Conservation (phyloP, 2,888 invertebrate species). For the Hipparchia sbordonii region DNA sequence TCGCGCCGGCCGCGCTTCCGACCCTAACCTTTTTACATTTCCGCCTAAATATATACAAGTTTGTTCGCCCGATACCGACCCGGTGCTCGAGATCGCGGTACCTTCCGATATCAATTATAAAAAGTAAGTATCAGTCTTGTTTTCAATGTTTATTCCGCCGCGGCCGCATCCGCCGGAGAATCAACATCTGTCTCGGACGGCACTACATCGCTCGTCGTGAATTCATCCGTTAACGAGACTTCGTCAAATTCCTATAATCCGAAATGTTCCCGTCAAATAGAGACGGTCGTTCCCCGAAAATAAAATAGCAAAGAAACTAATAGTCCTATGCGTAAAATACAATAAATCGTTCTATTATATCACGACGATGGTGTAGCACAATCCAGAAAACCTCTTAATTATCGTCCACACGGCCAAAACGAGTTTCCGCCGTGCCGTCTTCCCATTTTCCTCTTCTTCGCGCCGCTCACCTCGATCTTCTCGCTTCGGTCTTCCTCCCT, state of each 20-base stretch:
- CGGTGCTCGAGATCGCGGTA: constrained; percentile 46
- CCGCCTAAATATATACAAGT: constrained; percentile 58
- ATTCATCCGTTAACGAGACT: constrained; percentile 11
- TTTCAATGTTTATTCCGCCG: constrained; percentile 61
- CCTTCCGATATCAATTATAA: constrained; percentile 68
- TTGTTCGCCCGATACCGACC: constrained; percentile 53
- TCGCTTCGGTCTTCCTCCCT: constrained; percentile 47
- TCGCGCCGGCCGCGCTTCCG: constrained; percentile 24
- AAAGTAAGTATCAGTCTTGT: constrained; percentile 80
- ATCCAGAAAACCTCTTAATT: constrained; percentile 40
- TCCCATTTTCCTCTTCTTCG: constrained; percentile 74
- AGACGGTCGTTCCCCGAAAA: constrained; percentile 17
- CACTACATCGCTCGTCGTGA: constrained; percentile 29
- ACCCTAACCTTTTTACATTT: constrained; percentile 40
- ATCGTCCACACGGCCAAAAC: constrained; percentile 78
- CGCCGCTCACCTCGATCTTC: constrained; percentile 60
- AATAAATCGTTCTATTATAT: background rate
- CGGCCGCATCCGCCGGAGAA: constrained; percentile 50
- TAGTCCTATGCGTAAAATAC: background rate
- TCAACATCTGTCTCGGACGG: constrained; percentile 61
- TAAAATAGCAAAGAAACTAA: background rate
- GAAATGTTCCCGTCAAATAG: constrained; percentile 12
- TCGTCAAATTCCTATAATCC: constrained; percentile 15
- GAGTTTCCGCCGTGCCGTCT: constrained; percentile 69
- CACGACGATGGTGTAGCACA: constrained; percentile 25